Evolutionary conservation across 2,113 vertebrate genomes (phyloP), one percentile per base, ranked within the genome.

Genomic region (Loxodonta africana): DNA sequence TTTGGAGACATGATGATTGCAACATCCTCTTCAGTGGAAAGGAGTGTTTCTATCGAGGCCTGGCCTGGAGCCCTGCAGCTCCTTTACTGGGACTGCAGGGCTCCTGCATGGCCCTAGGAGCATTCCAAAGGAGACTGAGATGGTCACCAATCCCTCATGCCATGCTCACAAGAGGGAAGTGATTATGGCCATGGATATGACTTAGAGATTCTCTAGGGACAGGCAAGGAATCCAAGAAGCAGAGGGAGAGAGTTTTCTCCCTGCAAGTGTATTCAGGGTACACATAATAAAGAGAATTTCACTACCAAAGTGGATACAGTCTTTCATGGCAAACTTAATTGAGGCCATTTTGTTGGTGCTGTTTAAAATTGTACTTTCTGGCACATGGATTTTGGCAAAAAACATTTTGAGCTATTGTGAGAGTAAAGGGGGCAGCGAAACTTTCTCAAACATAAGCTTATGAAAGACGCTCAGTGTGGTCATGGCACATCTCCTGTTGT

Each of bases 371-470:
- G n/a, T 82, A 81, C 30, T 41, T 94, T 86, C 53, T 51, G 80
- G 87, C 82, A 26, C 48, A 84, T 4, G 95, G 46, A 57, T 80
- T 89, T 90, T 88, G 48, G 33, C 76, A 95, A 91, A 94, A 10
- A 77, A 51, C 33, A 73, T 90, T 88, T 94, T 87, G 48, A 53
- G 8, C 67, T 92, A 90, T 93, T 90, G 15, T 71, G 74, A 97
- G 57, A 93, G 63, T 77, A 95, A 83, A 93, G 57, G 15, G 87
- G 6, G 46, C 57, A 86, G 51, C 25, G 51, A 88, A 73, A 30
- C 37, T 71, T 86, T 94, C 90, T 84, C 20, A 87, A 62, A 90
- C 78, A 41, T 17, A 65, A 90, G 65, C 37, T 77, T 84, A 8
- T 73, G 17, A 78, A 95, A 94, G 73, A 94, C 5, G 12, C 28